phyloP scores from a whole-genome alignment of 1,140 invertebrate genomes.

The Saccostrea cuccullata region DNA sequence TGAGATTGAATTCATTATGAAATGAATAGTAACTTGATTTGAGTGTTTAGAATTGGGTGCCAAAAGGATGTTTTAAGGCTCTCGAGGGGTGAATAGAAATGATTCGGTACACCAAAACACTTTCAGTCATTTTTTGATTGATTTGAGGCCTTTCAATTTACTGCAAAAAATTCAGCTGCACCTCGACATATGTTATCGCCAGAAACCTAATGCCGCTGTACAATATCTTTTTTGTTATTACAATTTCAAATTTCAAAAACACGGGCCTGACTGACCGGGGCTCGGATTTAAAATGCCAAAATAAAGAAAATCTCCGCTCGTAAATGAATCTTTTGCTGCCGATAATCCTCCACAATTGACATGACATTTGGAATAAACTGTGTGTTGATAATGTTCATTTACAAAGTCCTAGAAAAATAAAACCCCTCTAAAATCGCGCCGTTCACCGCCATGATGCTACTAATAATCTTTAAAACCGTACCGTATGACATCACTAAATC shows the following conservation, averaged over 20 bases:
- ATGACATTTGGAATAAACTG: slow-evolving; percentile 34
- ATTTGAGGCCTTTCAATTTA: slow-evolving; percentile 23
- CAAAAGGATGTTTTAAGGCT: neutral
- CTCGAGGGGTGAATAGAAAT: neutral
- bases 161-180: slow-evolving; percentile 16
- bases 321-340: slow-evolving; percentile 18
- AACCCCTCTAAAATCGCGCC: neutral
- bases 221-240: slow-evolving; percentile 32
- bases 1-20: slow-evolving; percentile 34
- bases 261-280: neutral
- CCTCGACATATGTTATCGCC: slow-evolving; percentile 8
- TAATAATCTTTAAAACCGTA: slow-evolving; percentile 34
- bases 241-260: slow-evolving; percentile 34
- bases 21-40: slow-evolving; percentile 36
- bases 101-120: neutral
- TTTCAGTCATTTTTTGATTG: slow-evolving; percentile 2
- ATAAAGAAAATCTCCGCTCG: slow-evolving; percentile 15
- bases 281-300: slow-evolving; percentile 22
- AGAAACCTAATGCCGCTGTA: slow-evolving; percentile 1
- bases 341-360: slow-evolving; percentile 5
- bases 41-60: slow-evolving; percentile 29
- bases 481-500: slow-evolving; percentile 35
- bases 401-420: slow-evolving; percentile 32
- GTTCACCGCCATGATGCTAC: slow-evolving; percentile 2
- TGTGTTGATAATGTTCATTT: slow-evolving; percentile 33